Evolutionary conservation across 2,113 vertebrate species (phyloP).

Genomic region (Eclectus roratus): DNA sequence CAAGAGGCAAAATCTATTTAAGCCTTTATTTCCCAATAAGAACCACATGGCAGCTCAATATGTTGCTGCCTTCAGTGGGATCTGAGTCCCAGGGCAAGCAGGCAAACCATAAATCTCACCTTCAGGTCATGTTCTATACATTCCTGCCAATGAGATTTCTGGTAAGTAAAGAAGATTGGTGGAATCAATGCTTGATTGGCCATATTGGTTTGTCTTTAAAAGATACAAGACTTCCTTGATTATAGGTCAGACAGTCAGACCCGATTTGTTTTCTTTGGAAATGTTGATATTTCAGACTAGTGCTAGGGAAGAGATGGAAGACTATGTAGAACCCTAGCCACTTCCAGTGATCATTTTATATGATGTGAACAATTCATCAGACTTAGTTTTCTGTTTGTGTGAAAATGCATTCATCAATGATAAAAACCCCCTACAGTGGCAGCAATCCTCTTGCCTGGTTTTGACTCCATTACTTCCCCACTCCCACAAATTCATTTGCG

Average conservation of each 20-base stretch:
- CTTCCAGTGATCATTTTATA: not conserved
- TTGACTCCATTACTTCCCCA: not conserved
- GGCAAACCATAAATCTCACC: not conserved
- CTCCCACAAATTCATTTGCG: not conserved
- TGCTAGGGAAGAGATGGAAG: not conserved
- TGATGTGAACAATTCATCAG: not conserved
- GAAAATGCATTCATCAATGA: not conserved
- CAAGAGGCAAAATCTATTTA: not conserved
- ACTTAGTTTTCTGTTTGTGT: not conserved
- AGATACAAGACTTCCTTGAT: not conserved
- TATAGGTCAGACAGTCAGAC: fast-evolving
- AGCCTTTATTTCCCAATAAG: not conserved
- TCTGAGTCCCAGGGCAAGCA: not conserved
- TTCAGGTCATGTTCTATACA: not conserved
- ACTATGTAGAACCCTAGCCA: not conserved
- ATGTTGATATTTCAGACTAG: not conserved
- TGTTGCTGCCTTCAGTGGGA: not conserved
- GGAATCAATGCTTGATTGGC: not conserved
- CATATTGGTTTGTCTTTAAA: not conserved
- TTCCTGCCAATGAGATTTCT: not conserved
- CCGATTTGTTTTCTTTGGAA: not conserved
- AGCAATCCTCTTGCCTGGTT: not conserved
- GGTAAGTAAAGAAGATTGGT: not conserved
- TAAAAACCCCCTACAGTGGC: not conserved
- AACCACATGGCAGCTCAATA: not conserved